Conservation (phyloP, 1,140 invertebrate genomes). For the Aphis gossypii region DNA sequence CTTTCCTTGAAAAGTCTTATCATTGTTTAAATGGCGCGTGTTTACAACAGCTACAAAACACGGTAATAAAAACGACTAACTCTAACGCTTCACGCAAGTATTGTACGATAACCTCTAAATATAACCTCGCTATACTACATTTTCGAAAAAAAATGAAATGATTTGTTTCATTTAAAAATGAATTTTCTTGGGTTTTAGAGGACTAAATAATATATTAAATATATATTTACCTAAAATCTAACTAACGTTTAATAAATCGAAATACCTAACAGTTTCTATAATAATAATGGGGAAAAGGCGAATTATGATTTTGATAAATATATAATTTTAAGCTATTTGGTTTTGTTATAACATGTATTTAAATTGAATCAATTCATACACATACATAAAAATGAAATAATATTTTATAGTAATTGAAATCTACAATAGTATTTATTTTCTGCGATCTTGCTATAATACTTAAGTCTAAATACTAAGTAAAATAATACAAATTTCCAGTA, state of each 20-base stretch:
- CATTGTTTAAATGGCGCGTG: background rate
- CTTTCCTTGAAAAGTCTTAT: background rate
- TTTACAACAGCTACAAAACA: background rate
- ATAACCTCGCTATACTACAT: background rate
- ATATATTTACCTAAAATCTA: background rate
- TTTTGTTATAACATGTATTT: no score
- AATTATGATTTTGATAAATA: background rate
- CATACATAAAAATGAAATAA: background rate
- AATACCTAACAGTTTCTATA: background rate
- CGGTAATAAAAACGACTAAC: background rate
- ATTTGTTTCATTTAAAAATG: background rate
- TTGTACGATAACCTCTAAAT: conserved; percentile 23
- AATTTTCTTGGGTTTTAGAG: background rate
- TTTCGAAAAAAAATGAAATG: background rate
- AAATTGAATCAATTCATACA: background rate
- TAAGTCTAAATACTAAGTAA: background rate
- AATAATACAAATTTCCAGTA: background rate
- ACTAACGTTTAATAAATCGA: background rate
- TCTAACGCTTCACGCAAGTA: background rate
- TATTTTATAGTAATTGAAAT: background rate
- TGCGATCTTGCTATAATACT: background rate
- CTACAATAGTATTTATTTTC: background rate
- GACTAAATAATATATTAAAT: background rate
- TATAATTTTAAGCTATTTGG: no score
- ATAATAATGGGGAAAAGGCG: background rate